Evolutionary conservation across 2,888 invertebrate genomes (phyloP), one percentile per base, ranked within the genome.

Genomic region (Metacarcinus magister): DNA sequence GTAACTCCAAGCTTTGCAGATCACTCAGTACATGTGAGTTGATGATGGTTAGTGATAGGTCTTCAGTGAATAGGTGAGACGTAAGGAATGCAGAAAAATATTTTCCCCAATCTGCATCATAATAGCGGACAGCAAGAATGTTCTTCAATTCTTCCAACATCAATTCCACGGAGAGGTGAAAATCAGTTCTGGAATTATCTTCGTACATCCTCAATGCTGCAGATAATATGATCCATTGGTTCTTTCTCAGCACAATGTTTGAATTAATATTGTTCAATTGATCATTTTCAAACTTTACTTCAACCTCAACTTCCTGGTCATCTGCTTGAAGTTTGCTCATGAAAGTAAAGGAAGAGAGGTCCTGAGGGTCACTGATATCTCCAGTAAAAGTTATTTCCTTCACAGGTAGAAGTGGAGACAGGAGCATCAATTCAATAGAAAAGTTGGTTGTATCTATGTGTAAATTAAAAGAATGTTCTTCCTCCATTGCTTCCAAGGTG

Each of bases 381-480:
- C 95, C 96, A 7, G 90, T 95, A 43, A 96, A 92, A 5, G 23
- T 16, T 2, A 96, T 60, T 43, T 93, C 93, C 13, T 87, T 46
- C 13, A 48, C 32, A 44, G 95, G 67, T 10, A 96, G 87, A n/a
- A n/a, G 87, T 13, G 96, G 46, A 16, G 96, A 96, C 2, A 19
- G 67, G 10, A 92, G 44, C 13, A 23, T 43, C 43, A 95, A 1
- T 10, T 23, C 32, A 28, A 93, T 44, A 1, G 19, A 89, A 67
- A 60, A 60, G 67, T 60, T 46, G 3, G 32, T 46, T 19, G 89
- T n/a, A 75, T 95, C 90, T 60, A 92, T 28, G 39, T 60, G n/a
- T 2, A 90, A 23, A 23, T 5, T 46, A 13, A 96, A 0, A 16
- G 19, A 92, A 44, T 96, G 96, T 89, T 93, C 90, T 43, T 94